Evolutionary conservation across 1,140 invertebrate species (phyloP), one percentile per base, ranked within the genome.

Genomic region (Panagrolaimus sp.): DNA sequence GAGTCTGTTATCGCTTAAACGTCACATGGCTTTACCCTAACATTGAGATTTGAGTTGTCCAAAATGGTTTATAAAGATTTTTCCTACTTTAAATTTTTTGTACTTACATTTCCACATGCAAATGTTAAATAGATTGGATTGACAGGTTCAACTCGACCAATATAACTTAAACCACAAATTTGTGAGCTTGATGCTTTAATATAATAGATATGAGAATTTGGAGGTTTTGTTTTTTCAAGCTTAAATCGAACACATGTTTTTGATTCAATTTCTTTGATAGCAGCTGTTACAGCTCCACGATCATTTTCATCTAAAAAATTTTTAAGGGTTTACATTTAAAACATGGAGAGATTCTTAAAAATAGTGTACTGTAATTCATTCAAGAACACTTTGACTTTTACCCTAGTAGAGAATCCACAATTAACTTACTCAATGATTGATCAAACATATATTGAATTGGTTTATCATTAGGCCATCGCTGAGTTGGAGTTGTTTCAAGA

Each of bases 41-140:
- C n/a, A n/a, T n/a, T n/a, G n/a, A n/a, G n/a, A n/a, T n/a, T n/a
- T n/a, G n/a, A n/a, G n/a, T n/a, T n/a, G n/a, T n/a, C n/a, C n/a
- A n/a, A n/a, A n/a, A n/a, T n/a, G n/a, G n/a, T n/a, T n/a, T n/a
- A 38, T 38, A 38, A 38, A 38, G 31, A 38, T 2, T 38, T 38
- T 38, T 38, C 31, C 7, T 38, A 4, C 2, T 38, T 38, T 38
- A 38, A 38, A 38, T 38, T 38, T 2, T 38, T 2, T 38, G 2
- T 38, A 31, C 65, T 68, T 46, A 70, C 68, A 67, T 76, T 78
- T 20, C 61, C 63, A 67, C 74, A 77, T 7, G 48, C 43, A 53
- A 77, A 77, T 14, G 74, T 73, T 11, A 81, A 63, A 62, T 81
- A 81, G 53, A 81, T 72, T 9, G 80, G 72, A 45, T 81, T 81